These are phyloP conservation scores for Chionoecetes opilio DNA, from an alignment of 1,140 invertebrate species.

Conservation along the genomic window DNA sequence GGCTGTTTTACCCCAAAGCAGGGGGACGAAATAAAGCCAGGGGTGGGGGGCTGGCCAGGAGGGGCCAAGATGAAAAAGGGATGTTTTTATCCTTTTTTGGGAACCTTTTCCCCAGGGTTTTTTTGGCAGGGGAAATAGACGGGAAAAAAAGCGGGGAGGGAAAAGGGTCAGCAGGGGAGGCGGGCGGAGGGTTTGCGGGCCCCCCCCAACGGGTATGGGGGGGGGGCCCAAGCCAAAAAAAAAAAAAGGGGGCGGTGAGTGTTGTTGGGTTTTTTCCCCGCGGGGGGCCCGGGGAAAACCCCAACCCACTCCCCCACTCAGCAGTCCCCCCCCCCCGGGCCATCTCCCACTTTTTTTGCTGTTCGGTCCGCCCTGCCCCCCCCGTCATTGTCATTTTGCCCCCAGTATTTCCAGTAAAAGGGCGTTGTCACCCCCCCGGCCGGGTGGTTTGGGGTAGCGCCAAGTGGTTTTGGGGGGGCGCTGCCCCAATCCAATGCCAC, in stretches of 20 bases:
- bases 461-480: conserved; percentile 62
- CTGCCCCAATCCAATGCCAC: conserved; percentile 58
- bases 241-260: conserved; percentile 77
- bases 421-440: conserved; percentile 47
- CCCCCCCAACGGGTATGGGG: conserved; percentile 74
- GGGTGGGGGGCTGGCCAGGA: neutral
- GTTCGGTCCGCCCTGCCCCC: conserved; percentile 23
- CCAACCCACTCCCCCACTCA: conserved; percentile 32
- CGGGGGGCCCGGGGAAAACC: conserved; percentile 24
- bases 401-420: conserved; percentile 66
- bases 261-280: conserved; percentile 64
- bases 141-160: conserved; percentile 34
- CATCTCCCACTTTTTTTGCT: conserved; percentile 1
- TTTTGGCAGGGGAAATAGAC: conserved; percentile 65
- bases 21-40: neutral
- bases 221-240: conserved; percentile 76
- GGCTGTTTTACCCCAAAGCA: neutral
- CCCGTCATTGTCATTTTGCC: conserved; percentile 43
- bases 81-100: conserved; percentile 49
- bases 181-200: conserved; percentile 63
- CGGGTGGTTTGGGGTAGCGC: conserved; percentile 68
- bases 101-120: conserved; percentile 47
- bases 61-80: neutral
- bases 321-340: conserved; percentile 73
- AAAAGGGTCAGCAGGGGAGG: conserved; percentile 60